Base-by-base conservation (phyloP, 1,140 invertebrate species). In the Leptinotarsa lineolata region DNA sequence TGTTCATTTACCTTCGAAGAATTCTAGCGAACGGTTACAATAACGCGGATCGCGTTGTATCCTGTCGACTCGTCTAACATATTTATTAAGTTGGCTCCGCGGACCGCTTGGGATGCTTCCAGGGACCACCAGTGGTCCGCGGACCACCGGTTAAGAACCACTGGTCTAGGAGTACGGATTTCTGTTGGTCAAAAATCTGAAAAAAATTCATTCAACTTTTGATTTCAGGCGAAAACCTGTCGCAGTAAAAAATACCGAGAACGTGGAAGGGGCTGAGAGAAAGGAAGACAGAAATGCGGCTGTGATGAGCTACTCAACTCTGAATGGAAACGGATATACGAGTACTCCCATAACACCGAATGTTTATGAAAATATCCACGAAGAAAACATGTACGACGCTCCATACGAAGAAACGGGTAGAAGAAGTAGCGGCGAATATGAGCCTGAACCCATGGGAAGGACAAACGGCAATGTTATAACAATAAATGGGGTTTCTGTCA, bases 181-280 rank as follows among this genome's bases (percentile, higher is more conserved):
- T 30, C 6, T 30, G 30, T 8, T 30, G 30, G 30, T 39, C 8
- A 39, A 39, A 39, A 39, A 39, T 11, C 30, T 39, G 30, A 8
- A 39, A 39, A 39, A 39, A 39, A 39, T 39, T 39, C 8, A 39
- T 39, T 39, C 30, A 11, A 1, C 8, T 39, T 39, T 39, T 39
- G 8, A 39, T 54, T 54, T 54, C 77, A 92, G 91, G 59, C 90
- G 93, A 69, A 94, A 93, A 87, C 92, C 92, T 68, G 90, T 92
- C 20, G 92, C 93, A 1, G 92, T 95, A 0, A 95, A 95, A 82
- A 95, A 95, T 80, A 94, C 93, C 0, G 93, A 95, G 82, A 95
- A 95, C 78, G 90, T 95, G 12, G 92, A 94, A 86, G 92, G 92
- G 1, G 93, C 93, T 2, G 92, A 94, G 78, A 86, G 92, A 24